Base-by-base conservation (phyloP, 30 jellyfish, hydroid and myxozoan genomes). In the Cassiopea xamachana region DNA sequence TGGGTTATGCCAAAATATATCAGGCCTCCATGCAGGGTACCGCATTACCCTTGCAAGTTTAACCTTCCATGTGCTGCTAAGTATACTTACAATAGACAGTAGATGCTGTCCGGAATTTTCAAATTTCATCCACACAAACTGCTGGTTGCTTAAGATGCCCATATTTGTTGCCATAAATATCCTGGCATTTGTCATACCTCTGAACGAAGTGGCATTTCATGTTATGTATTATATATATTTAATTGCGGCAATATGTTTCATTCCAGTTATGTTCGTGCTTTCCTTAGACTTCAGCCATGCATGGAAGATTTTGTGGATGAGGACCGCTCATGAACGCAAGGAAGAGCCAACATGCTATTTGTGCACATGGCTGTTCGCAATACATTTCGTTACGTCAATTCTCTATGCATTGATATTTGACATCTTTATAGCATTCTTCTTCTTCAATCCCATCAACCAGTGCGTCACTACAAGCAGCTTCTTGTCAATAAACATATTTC, bases 341-440 rank as follows among this genome's bases (percentile, higher is more conserved):
- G 93, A 93, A 46, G 88, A 87, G 69, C 99, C 99, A 0, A 96
- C 99, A 0, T 96, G 99, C 75, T 96, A 96, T 60, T 27, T 96
- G 60, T 92, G 99, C 84, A 96, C 99, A 1, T 96, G 99, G 99
- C 89, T 96, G 72, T 96, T 96, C 82, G 82, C 85, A 15, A 87
- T 96, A 14, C 99, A 96, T 69, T 76, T 96, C 14, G 81, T 73
- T 49, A 88, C 99, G 7, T 92, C 99, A 0, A 44, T 96, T 19
- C 90, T 92, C 49, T 96, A 92, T 88, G 99, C 99, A 1, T 43
- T 91, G 15, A 74, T 97, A 55, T 80, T 96, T 44, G 99, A 96
- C 67, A 82, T 96, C 59, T 67, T 84, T 39, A 48, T 96, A 69
- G 95, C 99, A 14, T 96, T 96, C 74, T 89, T 96, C 82, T 93